Base-by-base conservation (phyloP, 1,140 invertebrate genomes). In the Drusus annulatus region DNA sequence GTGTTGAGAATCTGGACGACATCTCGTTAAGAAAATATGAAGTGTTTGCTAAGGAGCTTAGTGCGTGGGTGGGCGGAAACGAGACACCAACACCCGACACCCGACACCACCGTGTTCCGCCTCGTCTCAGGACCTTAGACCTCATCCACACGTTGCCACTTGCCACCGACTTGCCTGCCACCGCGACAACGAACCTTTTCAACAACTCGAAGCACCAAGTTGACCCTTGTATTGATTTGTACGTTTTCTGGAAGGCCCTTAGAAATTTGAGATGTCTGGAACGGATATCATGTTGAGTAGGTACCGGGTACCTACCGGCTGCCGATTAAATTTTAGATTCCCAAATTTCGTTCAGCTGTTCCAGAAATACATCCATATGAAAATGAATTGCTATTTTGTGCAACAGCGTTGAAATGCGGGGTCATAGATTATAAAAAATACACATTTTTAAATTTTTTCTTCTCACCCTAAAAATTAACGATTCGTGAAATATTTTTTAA, bases 21-120 rank as follows among this genome's bases (percentile, higher is more conserved):
- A 71, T 71, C 68, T 71, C 45, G 68, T 71, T 71, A 71, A 50
- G 68, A 51, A 71, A 71, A 71, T 71, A 71, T 50, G 68, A 71
- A 71, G 68, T 71, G 68, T 45, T 31, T 71, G 68, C 23, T 71
- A 71, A 71, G 68, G 68, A 71, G 68, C 68, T 21, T 15, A 19
- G 31, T 16, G 17, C 68, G 45, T 71, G 68, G 68, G 68, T 71
- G 68, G 68, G 17, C 68, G 19, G 68, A 50, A 71, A 71, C 4
- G 17, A 8, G 68, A 71, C 68, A 45, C 31, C 31, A 8, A 36
- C 31, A 36, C 36, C 36, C 0, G 36, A 45, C 36, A 45, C 36
- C 10, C 36, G 36, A 45, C 36, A 71, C 68, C 68, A 25, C 17
- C 23, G 62, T 36, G 68, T 71, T 71, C 68, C 68, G 68, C 45